A percentile compares a stretch with the other conserved stretches of the same genome.
Evolutionary conservation across 2,888 invertebrate species (phyloP).

Genomic region (Altica lythri): DNA sequence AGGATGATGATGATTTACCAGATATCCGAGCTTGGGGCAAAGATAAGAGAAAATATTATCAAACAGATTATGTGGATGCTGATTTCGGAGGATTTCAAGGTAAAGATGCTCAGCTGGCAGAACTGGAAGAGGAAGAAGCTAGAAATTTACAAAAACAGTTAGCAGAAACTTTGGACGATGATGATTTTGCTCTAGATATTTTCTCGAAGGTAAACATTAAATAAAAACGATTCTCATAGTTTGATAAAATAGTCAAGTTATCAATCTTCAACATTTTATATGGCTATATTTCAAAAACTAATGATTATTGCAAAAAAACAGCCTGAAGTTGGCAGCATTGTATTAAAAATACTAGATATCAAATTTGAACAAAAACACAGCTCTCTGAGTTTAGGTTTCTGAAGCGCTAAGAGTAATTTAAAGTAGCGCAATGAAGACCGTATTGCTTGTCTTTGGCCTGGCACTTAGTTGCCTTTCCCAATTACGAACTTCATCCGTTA

Average conservation of each 20-base stretch:
- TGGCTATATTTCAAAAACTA: too few relatives aligned
- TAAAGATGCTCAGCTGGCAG: constrained; percentile 73
- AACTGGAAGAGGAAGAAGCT: constrained; percentile 84
- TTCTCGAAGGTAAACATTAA: constrained; percentile 33
- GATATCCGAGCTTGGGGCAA: constrained; percentile 89
- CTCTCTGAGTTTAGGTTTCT: too few relatives aligned
- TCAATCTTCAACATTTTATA: too few relatives aligned
- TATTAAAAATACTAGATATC: too few relatives aligned
- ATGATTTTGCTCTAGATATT: constrained; percentile 55
- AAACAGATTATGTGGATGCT: constrained; percentile 87
- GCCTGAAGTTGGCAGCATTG: too few relatives aligned
- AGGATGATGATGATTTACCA: constrained; percentile 73
- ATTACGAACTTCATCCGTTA: too few relatives aligned
- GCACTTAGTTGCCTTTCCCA: too few relatives aligned
- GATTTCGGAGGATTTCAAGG: constrained; percentile 74
- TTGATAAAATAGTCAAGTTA: neutral
- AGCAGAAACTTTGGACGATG: constrained; percentile 76
- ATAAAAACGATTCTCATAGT: neutral
- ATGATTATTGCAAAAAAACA: too few relatives aligned
- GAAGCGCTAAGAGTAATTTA: too few relatives aligned
- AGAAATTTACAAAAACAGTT: constrained; percentile 77
- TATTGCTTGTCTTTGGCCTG: too few relatives aligned
- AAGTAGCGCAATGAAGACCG: too few relatives aligned
- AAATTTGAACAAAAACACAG: too few relatives aligned
- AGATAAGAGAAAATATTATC: constrained; percentile 77